Base-by-base conservation (phyloP, 2,888 invertebrate species). In the Aproaerema taeniolella region DNA sequence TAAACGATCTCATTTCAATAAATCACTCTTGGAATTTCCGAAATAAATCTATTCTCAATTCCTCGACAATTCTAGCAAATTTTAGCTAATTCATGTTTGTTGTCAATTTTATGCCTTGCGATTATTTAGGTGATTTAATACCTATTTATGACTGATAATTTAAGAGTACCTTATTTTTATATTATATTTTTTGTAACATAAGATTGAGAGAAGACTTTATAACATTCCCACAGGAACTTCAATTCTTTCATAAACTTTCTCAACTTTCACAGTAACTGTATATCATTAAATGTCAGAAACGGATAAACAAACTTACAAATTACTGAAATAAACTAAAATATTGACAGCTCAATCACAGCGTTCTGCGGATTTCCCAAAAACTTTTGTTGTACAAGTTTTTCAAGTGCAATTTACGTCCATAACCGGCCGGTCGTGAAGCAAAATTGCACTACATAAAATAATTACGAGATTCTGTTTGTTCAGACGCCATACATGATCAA, bases 381-480 rank as follows among this genome's bases (percentile, higher is more conserved):
- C 9, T 20, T 25, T 34, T n/a, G 9, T 1, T 8, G 45, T 39
- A 15, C 43, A 49, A 55, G 47, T 57, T 62, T 65, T 62, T 67
- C 50, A 38, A 50, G 52, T 41, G 57, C 49, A 68, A 68, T 72
- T 71, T 67, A 51, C 51, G 47, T 50, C 45, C 49, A 51, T 56
- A 61, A 64, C 53, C 53, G 53, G 55, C 45, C 46, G 55, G 49
- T 54, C 49, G 56, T 41, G 41, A 50, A 42, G 43, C 53, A 55
- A 66, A 70, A 72, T 67, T 66, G 60, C 57, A 36, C 53, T 50
- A 64, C 61, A 63, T 64, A 58, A 68, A 71, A 68, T 61, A 67
- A 71, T 67, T 65, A 59, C 59, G 55, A 51, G 53, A 58, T 61
- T 68, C 54, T 68, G 65, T 70, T 68, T 68, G 59, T 53, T 59